Conservation (phyloP, 2,888 invertebrate species). For the Neoitamus cyanurus region DNA sequence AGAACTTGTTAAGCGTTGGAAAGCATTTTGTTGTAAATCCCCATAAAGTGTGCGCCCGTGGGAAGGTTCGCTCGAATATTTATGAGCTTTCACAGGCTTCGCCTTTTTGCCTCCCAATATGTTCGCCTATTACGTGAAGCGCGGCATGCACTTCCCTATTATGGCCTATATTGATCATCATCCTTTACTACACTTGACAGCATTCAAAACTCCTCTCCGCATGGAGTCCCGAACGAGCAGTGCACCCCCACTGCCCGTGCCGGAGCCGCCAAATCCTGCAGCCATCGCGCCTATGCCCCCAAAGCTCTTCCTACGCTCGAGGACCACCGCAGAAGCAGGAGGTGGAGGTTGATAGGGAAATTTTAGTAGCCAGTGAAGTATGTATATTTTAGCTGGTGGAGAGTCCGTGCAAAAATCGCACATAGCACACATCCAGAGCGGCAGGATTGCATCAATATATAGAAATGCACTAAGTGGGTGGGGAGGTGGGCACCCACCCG, state of each 20-base stretch:
- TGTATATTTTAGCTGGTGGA: conserved; percentile 16
- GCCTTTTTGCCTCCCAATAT: background rate
- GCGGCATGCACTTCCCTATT: background rate
- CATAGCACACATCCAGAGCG: background rate
- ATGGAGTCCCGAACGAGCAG: background rate
- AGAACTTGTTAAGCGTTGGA: conserved; percentile 2
- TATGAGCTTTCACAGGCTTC: background rate
- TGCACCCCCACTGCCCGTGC: background rate
- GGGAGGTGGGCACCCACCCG: background rate
- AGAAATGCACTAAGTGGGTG: conserved; percentile 3
- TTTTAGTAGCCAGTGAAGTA: conserved; percentile 25
- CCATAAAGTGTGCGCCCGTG: background rate
- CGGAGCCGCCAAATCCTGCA: background rate
- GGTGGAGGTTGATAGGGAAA: background rate
- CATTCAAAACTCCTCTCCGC: conserved; percentile 2
- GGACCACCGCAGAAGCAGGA: background rate
- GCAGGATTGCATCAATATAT: background rate
- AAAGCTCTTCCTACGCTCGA: too few relatives aligned
- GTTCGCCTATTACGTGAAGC: conserved; percentile 9
- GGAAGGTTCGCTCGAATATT: conserved; percentile 15
- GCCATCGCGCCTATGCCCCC: background rate
- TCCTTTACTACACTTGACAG: conserved; percentile 30
- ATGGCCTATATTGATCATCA: conserved; percentile 38
- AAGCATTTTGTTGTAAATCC: conserved; percentile 30
- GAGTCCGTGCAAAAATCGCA: conserved; percentile 11